Conservation (phyloP, 2,888 invertebrate genomes). For the Erebia epiphron region DNA sequence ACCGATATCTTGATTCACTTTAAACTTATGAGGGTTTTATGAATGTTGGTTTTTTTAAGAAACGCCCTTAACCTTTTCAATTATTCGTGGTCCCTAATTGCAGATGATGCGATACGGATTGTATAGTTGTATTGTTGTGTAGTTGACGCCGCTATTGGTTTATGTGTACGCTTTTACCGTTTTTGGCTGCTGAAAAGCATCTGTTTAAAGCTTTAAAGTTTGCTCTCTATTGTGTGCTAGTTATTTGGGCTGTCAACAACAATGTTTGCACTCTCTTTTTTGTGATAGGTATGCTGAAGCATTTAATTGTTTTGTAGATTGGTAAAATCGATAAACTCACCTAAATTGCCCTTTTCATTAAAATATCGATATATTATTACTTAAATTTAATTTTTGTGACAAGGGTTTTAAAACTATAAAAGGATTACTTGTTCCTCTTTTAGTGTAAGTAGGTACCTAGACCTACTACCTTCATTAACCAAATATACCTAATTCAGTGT, state of each 20-base stretch:
- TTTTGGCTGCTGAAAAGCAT: slow-evolving; percentile 49
- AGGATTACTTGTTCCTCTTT: too few relatives aligned
- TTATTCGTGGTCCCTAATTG: slow-evolving; percentile 81
- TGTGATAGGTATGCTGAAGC: slow-evolving; percentile 50
- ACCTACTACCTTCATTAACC: background rate
- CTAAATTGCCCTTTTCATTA: background rate
- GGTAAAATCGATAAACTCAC: background rate
- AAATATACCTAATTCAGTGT: background rate
- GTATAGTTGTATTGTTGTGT: slow-evolving; percentile 57
- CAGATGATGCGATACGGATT: slow-evolving; percentile 76
- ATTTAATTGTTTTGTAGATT: slow-evolving; percentile 30
- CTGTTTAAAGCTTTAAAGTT: slow-evolving; percentile 55
- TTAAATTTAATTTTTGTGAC: background rate
- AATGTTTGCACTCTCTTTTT: slow-evolving; percentile 46
- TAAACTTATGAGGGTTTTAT: slow-evolving; percentile 70
- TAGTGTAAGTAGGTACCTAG: too few relatives aligned
- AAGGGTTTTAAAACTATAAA: background rate
- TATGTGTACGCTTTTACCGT: slow-evolving; percentile 61
- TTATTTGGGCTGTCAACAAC: slow-evolving; percentile 58
- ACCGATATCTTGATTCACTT: slow-evolving; percentile 79
- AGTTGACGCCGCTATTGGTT: slow-evolving; percentile 73
- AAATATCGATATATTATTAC: background rate
- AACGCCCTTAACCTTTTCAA: slow-evolving; percentile 75
- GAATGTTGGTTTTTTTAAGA: slow-evolving; percentile 67
- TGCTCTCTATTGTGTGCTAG: slow-evolving; percentile 53